A percentile compares a stretch with the other conserved stretches of the same genome.
These are phyloP conservation scores for Sternotherus odoratus DNA, from an alignment of 2,797 vertebrate species.

Conservation along the genomic window DNA sequence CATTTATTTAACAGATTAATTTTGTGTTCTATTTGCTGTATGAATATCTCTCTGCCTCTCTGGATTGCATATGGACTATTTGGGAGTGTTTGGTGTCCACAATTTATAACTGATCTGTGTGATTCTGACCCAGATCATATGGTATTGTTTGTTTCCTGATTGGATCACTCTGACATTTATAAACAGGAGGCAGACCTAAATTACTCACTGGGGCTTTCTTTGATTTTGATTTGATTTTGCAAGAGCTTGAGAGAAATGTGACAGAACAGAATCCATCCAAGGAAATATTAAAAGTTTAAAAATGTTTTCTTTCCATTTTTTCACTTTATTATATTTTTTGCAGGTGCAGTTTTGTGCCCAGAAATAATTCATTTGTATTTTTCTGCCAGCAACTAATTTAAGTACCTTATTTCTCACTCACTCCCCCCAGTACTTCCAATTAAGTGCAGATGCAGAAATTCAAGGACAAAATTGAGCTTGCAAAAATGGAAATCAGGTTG, in stretches of 20 bases:
- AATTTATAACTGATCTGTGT: neutral
- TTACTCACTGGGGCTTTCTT: neutral
- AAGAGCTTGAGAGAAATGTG: neutral
- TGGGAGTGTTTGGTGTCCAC: neutral
- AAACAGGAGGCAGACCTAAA: neutral
- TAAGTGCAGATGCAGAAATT: slow-evolving; percentile 62
- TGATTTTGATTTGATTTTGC: neutral
- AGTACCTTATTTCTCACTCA: slow-evolving; percentile 70
- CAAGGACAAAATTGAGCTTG: slow-evolving; percentile 62
- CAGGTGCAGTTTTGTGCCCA: neutral
- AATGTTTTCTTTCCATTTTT: slow-evolving; percentile 13
- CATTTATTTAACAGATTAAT: neutral
- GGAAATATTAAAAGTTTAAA: slow-evolving; percentile 20
- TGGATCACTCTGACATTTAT: neutral
- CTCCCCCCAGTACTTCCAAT: slow-evolving; percentile 46
- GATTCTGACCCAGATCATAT: neutral
- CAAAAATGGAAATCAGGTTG: slow-evolving; percentile 59
- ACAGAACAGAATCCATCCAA: rapidly evolving
- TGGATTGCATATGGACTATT: neutral
- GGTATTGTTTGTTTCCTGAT: neutral
- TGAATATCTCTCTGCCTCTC: neutral
- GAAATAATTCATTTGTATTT: neutral
- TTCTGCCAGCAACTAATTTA: slow-evolving; percentile 58
- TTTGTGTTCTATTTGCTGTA: neutral
- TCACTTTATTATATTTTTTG: slow-evolving; percentile 54